A percentile compares a stretch with the other conserved stretches of the same genome.
phyloP scores from a whole-genome alignment of 2,797 vertebrate genomes.

The Sebastes matsubarae region DNA sequence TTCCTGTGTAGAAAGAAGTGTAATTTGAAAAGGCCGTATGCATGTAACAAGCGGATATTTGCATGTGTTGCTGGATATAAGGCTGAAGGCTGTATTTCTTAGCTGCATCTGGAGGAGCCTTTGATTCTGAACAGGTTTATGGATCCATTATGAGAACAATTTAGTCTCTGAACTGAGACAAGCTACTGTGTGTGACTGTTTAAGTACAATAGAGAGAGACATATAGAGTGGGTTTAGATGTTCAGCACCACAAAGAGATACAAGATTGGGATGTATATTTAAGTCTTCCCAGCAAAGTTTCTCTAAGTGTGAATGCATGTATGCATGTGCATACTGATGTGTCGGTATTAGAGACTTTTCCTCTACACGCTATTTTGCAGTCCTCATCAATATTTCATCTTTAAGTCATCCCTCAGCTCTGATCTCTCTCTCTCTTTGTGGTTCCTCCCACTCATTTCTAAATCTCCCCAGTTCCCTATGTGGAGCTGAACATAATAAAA shows the following conservation, averaged over 20 bases:
- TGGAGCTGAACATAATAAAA: not conserved
- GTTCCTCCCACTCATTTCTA: not conserved
- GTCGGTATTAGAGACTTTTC: not conserved
- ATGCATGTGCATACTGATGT: not conserved
- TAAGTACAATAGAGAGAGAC: not conserved
- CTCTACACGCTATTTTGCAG: not conserved
- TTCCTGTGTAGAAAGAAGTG: no score
- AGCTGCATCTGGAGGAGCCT: not conserved
- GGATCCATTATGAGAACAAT: not conserved
- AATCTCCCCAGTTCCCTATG: not conserved
- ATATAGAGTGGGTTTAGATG: not conserved
- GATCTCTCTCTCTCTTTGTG: not conserved
- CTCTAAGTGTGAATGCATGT: not conserved
- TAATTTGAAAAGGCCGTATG: no score
- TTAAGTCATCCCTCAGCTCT: constrained; percentile 11
- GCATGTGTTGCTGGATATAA: no score
- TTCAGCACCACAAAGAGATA: not conserved
- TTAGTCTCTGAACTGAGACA: not conserved
- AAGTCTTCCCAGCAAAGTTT: not conserved
- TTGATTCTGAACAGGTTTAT: not conserved
- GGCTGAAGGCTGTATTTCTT: not conserved
- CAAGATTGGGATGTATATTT: not conserved
- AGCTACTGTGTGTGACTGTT: not conserved
- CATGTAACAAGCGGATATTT: no score
- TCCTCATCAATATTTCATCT: constrained; percentile 9